phyloP scores from a whole-genome alignment of 1,140 invertebrate species.

The Heliothis subflexa region DNA sequence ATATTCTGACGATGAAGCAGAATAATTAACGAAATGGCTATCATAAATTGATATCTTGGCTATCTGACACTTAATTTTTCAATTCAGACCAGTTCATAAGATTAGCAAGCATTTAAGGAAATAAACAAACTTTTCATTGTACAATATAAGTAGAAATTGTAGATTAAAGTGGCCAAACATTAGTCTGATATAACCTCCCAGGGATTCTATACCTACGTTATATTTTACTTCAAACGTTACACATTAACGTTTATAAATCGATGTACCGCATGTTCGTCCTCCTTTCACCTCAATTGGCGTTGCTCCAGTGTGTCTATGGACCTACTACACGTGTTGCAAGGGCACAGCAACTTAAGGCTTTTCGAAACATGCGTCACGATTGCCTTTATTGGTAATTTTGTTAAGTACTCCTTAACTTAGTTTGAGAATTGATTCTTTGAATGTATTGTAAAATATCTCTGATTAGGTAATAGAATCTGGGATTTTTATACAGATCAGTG shows the following conservation, averaged over 20 bases:
- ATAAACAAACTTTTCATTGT: no score
- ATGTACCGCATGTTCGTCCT: conserved; percentile 46
- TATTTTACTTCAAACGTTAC: not conserved
- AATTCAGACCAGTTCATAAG: not conserved
- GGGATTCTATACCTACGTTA: not conserved
- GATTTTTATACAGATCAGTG: no score
- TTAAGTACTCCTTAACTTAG: not conserved
- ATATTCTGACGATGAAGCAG: no score
- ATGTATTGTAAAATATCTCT: not conserved
- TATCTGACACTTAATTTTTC: not conserved
- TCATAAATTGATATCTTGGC: no score
- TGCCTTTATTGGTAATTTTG: conserved; percentile 2
- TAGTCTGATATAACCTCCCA: no score
- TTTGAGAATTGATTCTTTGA: not conserved
- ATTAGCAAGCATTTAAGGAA: not conserved
- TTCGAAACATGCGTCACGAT: conserved; percentile 64
- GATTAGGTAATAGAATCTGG: no score
- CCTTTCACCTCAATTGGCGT: conserved; percentile 69
- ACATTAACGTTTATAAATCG: not conserved
- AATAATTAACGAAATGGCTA: no score
- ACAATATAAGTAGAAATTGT: no score
- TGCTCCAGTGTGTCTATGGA: conserved; percentile 66
- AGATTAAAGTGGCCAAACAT: no score
- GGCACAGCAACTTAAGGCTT: conserved; percentile 57
- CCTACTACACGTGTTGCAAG: conserved; percentile 63